These are phyloP conservation scores for Mesembrinibis cayennensis DNA, from an alignment of 2,113 vertebrate species.

Conservation along the genomic window DNA sequence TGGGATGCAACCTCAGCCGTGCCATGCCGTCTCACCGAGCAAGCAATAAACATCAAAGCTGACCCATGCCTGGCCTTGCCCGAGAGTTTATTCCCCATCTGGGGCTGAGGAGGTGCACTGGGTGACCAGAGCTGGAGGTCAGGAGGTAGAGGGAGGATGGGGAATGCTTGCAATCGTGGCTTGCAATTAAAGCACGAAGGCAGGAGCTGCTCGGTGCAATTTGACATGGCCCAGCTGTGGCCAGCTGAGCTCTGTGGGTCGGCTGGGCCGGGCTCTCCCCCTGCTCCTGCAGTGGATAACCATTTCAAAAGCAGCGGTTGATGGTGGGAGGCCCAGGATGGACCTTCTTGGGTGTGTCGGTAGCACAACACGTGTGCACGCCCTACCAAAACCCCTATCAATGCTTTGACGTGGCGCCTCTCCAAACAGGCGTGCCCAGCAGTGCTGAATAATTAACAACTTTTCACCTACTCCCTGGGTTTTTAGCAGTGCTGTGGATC, in stretches of 20 bases:
- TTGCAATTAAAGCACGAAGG: neutral
- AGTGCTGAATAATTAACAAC: neutral
- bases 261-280: neutral
- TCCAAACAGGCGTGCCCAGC: neutral
- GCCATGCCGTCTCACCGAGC: neutral
- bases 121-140: neutral
- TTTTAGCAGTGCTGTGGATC: neutral
- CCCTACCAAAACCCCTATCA: neutral
- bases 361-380: neutral
- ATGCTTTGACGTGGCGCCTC: neutral
- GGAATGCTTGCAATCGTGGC: neutral
- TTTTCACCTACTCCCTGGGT: neutral
- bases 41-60: constrained; percentile 41
- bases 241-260: neutral
- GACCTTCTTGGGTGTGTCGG: neutral
- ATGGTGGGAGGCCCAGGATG: neutral
- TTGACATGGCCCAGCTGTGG: neutral
- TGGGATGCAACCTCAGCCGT: neutral
- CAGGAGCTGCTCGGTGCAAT: accelerated
- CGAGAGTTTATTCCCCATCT: neutral
- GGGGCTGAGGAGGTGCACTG: neutral
- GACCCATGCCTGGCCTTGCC: neutral
- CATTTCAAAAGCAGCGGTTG: neutral
- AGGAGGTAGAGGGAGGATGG: neutral
- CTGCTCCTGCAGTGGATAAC: accelerated